Conservation (phyloP, 2,888 invertebrate species). For the Eristalinus sepulchralis region DNA sequence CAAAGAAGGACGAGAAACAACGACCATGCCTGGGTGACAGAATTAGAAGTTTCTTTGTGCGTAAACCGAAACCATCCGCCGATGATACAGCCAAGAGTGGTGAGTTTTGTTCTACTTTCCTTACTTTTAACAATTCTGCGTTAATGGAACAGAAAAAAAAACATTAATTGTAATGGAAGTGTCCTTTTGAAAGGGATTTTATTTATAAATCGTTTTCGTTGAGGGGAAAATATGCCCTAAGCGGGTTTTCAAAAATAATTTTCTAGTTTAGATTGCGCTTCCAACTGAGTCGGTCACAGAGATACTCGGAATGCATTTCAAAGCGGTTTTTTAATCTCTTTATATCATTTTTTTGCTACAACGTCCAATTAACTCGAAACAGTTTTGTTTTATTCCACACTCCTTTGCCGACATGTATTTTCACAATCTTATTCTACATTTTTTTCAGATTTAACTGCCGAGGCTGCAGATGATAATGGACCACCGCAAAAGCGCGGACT, state of each 20-base stretch:
- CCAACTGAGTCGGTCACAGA: too few species aligned
- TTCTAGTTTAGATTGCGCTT: neutral
- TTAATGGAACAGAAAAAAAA: neutral
- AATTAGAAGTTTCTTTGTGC: conserved; percentile 83
- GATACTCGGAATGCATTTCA: too few species aligned
- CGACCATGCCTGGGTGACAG: conserved; percentile 80
- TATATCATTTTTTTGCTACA: too few species aligned
- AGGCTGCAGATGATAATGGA: conserved; percentile 72
- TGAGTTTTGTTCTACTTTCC: conserved; percentile 72
- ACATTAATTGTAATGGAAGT: neutral
- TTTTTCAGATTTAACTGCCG: conserved; percentile 57
- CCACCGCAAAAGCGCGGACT: conserved; percentile 82
- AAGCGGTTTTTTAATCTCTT: too few species aligned
- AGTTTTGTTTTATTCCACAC: too few species aligned
- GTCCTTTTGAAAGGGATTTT: neutral
- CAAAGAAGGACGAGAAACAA: conserved; percentile 76
- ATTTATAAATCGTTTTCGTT: neutral
- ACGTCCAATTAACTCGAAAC: too few species aligned
- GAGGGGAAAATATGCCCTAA: neutral
- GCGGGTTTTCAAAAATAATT: neutral
- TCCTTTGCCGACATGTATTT: neutral
- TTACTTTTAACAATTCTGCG: neutral
- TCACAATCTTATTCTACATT: neutral
- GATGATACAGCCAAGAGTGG: conserved; percentile 79
- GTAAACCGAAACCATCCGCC: conserved; percentile 80